These are phyloP conservation scores for Myxocyprinus asiaticus DNA, from an alignment of 2,113 vertebrate species.

Conservation along the genomic window DNA sequence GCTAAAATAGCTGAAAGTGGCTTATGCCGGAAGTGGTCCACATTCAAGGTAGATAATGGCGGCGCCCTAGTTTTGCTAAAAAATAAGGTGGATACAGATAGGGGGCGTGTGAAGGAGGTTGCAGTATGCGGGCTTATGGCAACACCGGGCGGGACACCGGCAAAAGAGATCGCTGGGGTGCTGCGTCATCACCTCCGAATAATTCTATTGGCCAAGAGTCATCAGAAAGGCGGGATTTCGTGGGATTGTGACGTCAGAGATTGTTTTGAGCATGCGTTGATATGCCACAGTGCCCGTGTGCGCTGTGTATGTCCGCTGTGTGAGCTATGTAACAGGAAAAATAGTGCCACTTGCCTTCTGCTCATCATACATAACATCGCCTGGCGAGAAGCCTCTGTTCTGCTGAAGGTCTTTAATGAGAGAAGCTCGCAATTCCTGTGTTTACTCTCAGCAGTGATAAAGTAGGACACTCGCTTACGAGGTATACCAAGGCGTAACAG, in stretches of 20 bases:
- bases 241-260: conserved; percentile 3
- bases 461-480: not conserved
- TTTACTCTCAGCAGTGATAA: not conserved
- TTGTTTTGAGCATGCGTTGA: conserved; percentile 49
- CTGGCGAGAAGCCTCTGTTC: too few species aligned
- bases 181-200: conserved; percentile 24
- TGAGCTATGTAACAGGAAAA: conserved; percentile 10
- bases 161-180: not conserved
- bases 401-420: not conserved
- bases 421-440: not conserved
- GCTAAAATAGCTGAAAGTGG: too few species aligned
- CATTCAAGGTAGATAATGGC: too few species aligned
- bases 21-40: too few species aligned
- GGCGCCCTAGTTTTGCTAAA: too few species aligned
- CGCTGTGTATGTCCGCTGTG: conserved; percentile 7
- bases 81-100: too few species aligned
- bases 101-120: too few species aligned
- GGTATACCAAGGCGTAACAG: not conserved
- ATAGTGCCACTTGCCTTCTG: too few species aligned
- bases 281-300: conserved; percentile 26
- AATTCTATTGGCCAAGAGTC: conserved; percentile 32
- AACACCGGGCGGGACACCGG: not conserved
- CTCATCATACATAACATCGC: too few species aligned
- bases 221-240: not conserved
- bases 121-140: not conserved